Evolutionary conservation across 2,888 invertebrate species (phyloP), one percentile per base, ranked within the genome.

Genomic region (Gasteruption jaculator): DNA sequence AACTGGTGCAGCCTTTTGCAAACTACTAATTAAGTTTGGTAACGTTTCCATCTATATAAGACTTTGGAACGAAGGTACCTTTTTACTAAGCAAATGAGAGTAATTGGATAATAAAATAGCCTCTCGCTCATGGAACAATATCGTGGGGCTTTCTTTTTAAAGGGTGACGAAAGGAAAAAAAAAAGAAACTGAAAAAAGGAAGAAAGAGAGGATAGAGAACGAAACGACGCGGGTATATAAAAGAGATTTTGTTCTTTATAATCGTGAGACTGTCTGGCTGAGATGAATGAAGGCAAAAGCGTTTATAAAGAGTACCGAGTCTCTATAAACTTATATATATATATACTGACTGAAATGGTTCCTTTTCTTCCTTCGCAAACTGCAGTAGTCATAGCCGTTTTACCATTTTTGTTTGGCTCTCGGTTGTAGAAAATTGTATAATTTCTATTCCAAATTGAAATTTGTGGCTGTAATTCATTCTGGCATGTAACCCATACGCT

Each of bases 231-330:
- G n/a, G n/a, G n/a, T n/a, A n/a, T 61, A 64, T 63, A 61, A 64
- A 64, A 58, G 62, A n/a, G n/a, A 57, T 64, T 63, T 62, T 60
- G 60, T 54, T 60, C 62, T 64, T 64, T 62, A 62, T 62, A 62
- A 64, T 63, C 63, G 63, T 64, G 63, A 63, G 63, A 63, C 62
- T 62, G 64, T 61, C 63, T 62, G 64, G 60, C 48, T 49, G 52
- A 54, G 54, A 58, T 62, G 61, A 64, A 63, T 62, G 58, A 58
- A 53, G 55, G 55, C 51, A 48, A n/a, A n/a, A 53, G 54, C 57
- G 57, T 62, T 63, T 58, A 59, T 62, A 62, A 64, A 64, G n/a
- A n/a, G n/a, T n/a, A n/a, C n/a, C n/a, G n/a, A 46, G 37, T 42
- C 46, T 43, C 24, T n/a, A n/a, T n/a, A n/a, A n/a, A n/a, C n/a